Evolutionary conservation across 2,797 vertebrate genomes (phyloP), one percentile per base, ranked within the genome.

Genomic region (Leptatherina wallacei): DNA sequence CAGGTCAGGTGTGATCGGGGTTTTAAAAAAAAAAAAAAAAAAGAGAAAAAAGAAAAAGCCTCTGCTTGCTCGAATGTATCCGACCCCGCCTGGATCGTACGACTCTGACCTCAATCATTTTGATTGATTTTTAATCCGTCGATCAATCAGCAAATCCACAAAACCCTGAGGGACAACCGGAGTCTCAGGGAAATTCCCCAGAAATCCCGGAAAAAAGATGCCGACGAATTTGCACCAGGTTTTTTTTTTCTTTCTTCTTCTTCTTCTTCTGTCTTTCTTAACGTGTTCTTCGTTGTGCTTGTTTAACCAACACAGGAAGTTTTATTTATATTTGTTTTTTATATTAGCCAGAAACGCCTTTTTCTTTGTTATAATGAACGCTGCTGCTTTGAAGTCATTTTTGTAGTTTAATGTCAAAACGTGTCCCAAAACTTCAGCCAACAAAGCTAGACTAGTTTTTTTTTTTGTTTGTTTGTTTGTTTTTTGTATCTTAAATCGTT

Each of bases 101-200:
- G 76, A 83, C 71, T 82, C 35, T 49, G 63, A 85, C 82, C 82
- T 86, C 80, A 78, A 86, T 81, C 78, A 71, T n/a, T 54, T 83
- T 36, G 75, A 83, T 62, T 63, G 75, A 81, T n/a, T 80, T 52
- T 16, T 27, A 69, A 65, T 83, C 82, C 61, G 61, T 70, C 67
- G 67, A 71, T 81, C 74, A 61, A 54, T 76, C 78, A 71, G 77
- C 51, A 65, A 72, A 81, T 63, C 69, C n/a, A 71, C 85, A 79
- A 84, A 82, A 77, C 89, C 89, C 88, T 83, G 93, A 93, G 91
- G 91, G 89, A 91, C 83, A 69, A 77, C 85, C 85, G 86, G 82
- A 89, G 90, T 93, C 92, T 93, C 93, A 93, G 93, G 92, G 89
- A 93, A 91, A 47, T n/a, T 84, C n/a, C 86, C 82, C 83, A 83